Evolutionary conservation across 2,113 vertebrate genomes (phyloP), one percentile per base, ranked within the genome.

Genomic region (Melanotaenia duboulayi): DNA sequence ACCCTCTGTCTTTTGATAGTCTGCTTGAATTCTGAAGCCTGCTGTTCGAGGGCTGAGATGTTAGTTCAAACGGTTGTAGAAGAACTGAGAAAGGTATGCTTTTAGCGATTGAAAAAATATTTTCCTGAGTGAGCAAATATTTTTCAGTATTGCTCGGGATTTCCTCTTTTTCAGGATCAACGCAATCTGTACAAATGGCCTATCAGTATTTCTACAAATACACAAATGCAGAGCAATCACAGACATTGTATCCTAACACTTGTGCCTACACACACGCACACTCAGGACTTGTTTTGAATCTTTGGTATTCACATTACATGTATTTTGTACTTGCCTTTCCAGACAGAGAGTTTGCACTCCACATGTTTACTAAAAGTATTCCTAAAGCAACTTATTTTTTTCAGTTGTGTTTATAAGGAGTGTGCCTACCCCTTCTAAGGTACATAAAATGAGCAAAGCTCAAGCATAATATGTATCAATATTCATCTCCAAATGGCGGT

Each of bases 161-260:
- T 74, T 78, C 28, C 25, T 76, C 59, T 42, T 82, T 39, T 56
- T 81, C 78, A 79, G 71, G 65, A 84, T 63, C 78, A 75, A 52
- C 67, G 73, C 57, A 58, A 7, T 80, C 56, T 67, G 57, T 25
- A 78, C 65, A 35, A 64, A 80, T 69, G 76, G 65, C 52, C 76
- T 83, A 86, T 88, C 90, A 93, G 91, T 93, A 92, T 92, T 93
- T 64, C 65, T 62, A 76, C 83, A 84, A n/a, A 70, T 76, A 65
- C 80, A 80, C 37, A 73, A 49, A 77, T 76, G 61, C 52, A 64
- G 23, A 74, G 61, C 32, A 72, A 1, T 48, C 48, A 52, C 65
- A 78, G 44, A 60, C 17, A 70, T 16, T 44, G 51, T 52, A 39
- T 54, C 60, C 57, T 57, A 55, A 48, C 76, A 86, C 67, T 76